These are phyloP conservation scores for Psilanteris sp. DNA, from an alignment of 1,140 invertebrate genomes.

Conservation along the genomic window DNA sequence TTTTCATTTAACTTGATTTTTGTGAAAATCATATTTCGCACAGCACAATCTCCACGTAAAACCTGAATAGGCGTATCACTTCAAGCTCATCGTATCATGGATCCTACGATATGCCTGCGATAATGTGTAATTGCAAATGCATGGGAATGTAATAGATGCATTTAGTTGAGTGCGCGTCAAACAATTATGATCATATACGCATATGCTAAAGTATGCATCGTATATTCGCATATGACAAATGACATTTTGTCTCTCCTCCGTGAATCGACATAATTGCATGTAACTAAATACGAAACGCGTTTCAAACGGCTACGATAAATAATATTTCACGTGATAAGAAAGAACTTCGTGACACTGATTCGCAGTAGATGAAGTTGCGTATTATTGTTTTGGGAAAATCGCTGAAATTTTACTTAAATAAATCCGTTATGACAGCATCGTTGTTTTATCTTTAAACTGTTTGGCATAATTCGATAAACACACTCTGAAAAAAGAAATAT, in stretches of 20 bases:
- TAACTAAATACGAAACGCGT: constrained; percentile 29
- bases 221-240: constrained; percentile 18
- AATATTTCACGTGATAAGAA: constrained; percentile 10
- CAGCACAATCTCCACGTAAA: too few relatives aligned
- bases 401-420: too few relatives aligned
- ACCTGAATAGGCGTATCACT: too few relatives aligned
- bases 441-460: too few relatives aligned
- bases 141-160: constrained; percentile 38
- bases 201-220: constrained; percentile 25
- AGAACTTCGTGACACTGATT: constrained; percentile 12
- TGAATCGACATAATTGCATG: constrained; percentile 28
- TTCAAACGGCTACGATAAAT: constrained; percentile 18
- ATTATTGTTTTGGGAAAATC: too few relatives aligned
- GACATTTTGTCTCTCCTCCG: constrained; percentile 3
- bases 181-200: constrained; percentile 28
- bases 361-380: constrained; percentile 22
- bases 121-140: constrained; percentile 32
- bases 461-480: too few relatives aligned
- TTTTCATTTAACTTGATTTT: neutral
- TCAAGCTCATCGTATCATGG: too few relatives aligned
- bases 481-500: too few relatives aligned
- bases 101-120: constrained; percentile 9
- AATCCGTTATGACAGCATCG: too few relatives aligned
- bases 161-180: constrained; percentile 23
- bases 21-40: too few relatives aligned